Base-by-base conservation (phyloP, 2,797 vertebrate genomes). In the Parauchenoglanis ngamensis region DNA sequence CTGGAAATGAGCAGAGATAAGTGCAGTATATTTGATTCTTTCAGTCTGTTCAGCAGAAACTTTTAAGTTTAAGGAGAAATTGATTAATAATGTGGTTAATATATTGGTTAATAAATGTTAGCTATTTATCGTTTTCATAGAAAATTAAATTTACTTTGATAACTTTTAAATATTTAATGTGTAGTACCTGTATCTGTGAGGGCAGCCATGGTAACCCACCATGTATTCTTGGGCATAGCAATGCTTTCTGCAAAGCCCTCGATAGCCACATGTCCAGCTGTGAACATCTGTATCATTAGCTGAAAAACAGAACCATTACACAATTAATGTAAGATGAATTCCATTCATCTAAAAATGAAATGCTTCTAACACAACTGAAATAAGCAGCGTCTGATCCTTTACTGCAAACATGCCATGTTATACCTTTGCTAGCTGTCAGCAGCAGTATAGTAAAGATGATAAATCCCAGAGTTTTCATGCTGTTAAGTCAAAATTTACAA, bases 171-270 rank as follows among this genome's bases (percentile, higher is more conserved):
- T 75, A 46, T 83, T 49, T 23, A 83, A 75, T 28, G 52, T 46
- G 15, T 31, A 35, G 63, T 91, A 90, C 92, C 89, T 87, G 90
- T 92, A 91, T 89, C 85, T 85, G n/a, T 80, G 88, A 40, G 92
- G 93, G 75, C 92, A 92, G 6, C 91, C 90, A 0, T 89, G 88
- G 82, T 90, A 90, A 25, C 92, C 90, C 52, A 82, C 8, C 44
- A 85, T 89, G 80, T 88, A 88, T 86, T 93, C 88, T 0, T 91
- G 90, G 21, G 89, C 12, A 28, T 90, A 90, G 89, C 91, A 92
- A 83, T 89, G 85, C 79, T 59, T 88, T n/a, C 80, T 87, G 89
- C 92, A 93, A 80, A 59, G 87, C 11, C 91, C 88, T 21, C 87
- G 87, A 80, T 65, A 79, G 25, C 91, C 90, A 0, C 91, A 90